These are phyloP conservation scores for Ploceus nigricollis DNA, from an alignment of 2,113 vertebrate genomes.

Conservation along the genomic window DNA sequence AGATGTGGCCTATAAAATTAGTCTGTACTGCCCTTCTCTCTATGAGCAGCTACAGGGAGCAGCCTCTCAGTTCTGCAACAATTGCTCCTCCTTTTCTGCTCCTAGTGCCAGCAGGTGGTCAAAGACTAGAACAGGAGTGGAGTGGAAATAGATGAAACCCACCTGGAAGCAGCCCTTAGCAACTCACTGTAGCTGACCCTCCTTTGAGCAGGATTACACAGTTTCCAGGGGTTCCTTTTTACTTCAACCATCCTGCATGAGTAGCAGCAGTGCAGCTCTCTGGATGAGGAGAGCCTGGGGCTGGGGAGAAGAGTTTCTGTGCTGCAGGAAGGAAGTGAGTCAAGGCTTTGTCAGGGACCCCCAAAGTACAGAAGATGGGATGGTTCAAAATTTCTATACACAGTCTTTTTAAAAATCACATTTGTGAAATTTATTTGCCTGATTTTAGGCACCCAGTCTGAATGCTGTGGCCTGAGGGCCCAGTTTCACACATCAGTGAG, in stretches of 20 bases:
- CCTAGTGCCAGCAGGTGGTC: background rate
- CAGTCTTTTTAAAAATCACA: background rate
- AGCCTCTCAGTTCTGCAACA: background rate
- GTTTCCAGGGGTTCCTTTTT: background rate
- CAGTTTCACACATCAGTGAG: background rate
- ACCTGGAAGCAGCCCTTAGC: background rate
- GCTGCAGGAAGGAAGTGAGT: background rate
- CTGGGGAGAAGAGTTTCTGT: background rate
- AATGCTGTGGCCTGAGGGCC: background rate
- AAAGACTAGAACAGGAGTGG: background rate
- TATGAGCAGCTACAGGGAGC: background rate
- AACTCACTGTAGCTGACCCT: background rate
- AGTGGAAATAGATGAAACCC: background rate
- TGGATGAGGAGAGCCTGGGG: background rate
- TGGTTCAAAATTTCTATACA: background rate
- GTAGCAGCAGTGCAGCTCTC: background rate
- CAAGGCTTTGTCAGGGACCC: background rate
- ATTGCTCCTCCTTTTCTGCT: background rate
- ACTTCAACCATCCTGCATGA: rapidly evolving
- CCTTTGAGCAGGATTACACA: background rate
- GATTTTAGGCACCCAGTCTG: background rate
- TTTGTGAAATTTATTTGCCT: background rate
- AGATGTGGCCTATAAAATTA: background rate
- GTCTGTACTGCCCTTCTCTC: background rate
- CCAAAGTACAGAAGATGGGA: background rate